Evolutionary conservation across 2,113 vertebrate species (phyloP), one percentile per base, ranked within the genome.

Genomic region (Nothocercus nigrocapillus): DNA sequence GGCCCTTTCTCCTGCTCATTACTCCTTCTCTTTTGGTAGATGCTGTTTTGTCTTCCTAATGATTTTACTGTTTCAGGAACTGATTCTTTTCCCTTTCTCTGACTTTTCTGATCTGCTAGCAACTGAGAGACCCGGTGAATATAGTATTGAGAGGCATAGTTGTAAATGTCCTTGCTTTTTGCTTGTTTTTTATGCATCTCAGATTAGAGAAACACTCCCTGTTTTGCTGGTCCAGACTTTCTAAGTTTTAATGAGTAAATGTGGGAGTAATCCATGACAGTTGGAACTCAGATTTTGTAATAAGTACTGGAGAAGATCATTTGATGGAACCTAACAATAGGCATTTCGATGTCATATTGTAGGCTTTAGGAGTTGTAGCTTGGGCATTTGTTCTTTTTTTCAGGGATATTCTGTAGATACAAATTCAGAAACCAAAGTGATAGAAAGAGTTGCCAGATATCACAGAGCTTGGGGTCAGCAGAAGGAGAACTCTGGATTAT

Each of bases 341-440:
- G 6, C 6, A 11, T 56, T 88, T 76, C 42, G 24, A 45, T 40
- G 3, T 81, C n/a, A 49, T 44, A 20, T 58, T 56, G 36, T 5
- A 45, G 36, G 13, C 32, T 40, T 89, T 47, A 38, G 17, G 20
- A 82, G 8, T 85, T 54, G 81, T 61, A 40, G 6, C 9, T 80
- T 25, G 38, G 34, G 8, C 32, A 74, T 92, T 45, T 95, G 4
- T 61, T 91, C 84, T 80, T 81, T 59, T 93, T 94, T 68, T 62
- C 82, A 98, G 98, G 98, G 98, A 13, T 98, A 98, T 95, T 97
- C 97, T 81, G 97, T 98, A 62, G 98, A 98, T 85, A 89, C 96
- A 54, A 97, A 97, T 58, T 98, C 98, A 63, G 98, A 98, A 97
- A 97, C 90, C 45, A 96, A 88, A 86, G 97, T 98, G 80, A 96